A percentile compares a stretch with the other conserved stretches of the same genome.
Conservation (phyloP, 2,888 invertebrate species). For the Coelinius sp. region DNA sequence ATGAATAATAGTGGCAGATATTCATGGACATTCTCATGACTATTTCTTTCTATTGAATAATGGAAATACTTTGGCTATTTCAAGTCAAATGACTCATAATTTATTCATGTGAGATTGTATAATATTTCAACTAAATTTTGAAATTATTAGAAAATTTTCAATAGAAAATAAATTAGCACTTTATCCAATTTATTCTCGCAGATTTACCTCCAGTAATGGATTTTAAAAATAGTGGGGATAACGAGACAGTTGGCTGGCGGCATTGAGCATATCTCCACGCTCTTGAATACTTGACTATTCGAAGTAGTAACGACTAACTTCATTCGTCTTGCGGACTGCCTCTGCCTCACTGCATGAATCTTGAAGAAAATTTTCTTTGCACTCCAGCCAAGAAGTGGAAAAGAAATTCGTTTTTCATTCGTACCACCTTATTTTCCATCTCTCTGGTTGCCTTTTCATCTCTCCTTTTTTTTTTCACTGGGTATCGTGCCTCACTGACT, state of each 20-base stretch:
- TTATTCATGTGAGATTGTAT: no score
- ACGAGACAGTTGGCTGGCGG: conserved; percentile 17
- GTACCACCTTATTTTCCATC: neutral
- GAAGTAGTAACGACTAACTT: conserved; percentile 29
- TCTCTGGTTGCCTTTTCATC: neutral
- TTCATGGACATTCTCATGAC: no score
- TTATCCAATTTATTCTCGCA: no score
- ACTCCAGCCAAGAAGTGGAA: neutral
- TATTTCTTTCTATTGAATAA: no score
- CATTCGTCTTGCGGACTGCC: conserved; percentile 34
- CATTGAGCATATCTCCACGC: neutral
- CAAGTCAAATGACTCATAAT: no score
- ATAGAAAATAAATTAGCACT: neutral
- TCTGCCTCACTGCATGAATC: conserved; percentile 27
- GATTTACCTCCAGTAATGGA: neutral
- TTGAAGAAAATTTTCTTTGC: conserved; percentile 26
- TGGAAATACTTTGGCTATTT: no score
- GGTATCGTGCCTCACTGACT: neutral
- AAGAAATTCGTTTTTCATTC: conserved; percentile 16
- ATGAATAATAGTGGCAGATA: no score
- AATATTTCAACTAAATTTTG: no score
- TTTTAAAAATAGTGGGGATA: neutral
- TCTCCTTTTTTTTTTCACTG: neutral
- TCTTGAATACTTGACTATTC: conserved; percentile 36
- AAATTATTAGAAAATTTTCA: no score